phyloP scores from a whole-genome alignment of 2,888 invertebrate genomes.

The Hirtodrosophila alboralis region DNA sequence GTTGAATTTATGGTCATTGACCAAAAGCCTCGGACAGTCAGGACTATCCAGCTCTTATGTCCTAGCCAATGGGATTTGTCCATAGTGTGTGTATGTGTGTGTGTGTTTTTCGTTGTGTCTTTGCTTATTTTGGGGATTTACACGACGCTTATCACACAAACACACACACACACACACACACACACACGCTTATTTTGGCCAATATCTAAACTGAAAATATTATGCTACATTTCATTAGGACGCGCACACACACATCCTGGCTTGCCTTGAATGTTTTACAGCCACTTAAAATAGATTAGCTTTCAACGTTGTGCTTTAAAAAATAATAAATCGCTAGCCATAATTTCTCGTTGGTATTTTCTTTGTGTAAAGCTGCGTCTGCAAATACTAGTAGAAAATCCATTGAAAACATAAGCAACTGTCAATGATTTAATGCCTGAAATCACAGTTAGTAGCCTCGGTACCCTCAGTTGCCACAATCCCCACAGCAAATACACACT shows the following conservation, averaged over 20 bases:
- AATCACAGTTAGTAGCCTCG: slow-evolving; percentile 40
- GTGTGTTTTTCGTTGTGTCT: slow-evolving; percentile 34
- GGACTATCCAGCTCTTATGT: slow-evolving; percentile 35
- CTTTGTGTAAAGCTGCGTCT: slow-evolving; percentile 14
- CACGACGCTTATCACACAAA: slow-evolving; percentile 62
- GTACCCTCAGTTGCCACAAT: slow-evolving; percentile 3
- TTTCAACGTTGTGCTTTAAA: slow-evolving; percentile 64
- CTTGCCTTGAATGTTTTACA: slow-evolving; percentile 57
- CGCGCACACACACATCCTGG: slow-evolving; percentile 13
- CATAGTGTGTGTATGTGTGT: slow-evolving; percentile 3
- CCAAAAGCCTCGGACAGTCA: slow-evolving; percentile 39
- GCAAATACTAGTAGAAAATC: slow-evolving; percentile 51
- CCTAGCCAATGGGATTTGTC: slow-evolving; percentile 49
- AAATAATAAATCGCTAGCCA: slow-evolving; percentile 64
- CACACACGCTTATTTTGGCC: slow-evolving; percentile 17
- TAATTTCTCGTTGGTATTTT: slow-evolving; percentile 40
- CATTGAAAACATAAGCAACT: slow-evolving; percentile 65
- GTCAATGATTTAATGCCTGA: slow-evolving; percentile 68
- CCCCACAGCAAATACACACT: slow-evolving; percentile 30
- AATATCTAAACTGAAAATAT: slow-evolving; percentile 64
- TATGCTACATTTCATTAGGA: slow-evolving; percentile 71
- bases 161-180: slow-evolving; percentile 13
- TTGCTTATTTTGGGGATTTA: slow-evolving; percentile 72
- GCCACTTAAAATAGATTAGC: slow-evolving; percentile 77
- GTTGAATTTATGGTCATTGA: slow-evolving; percentile 76